Conservation (phyloP, 2,888 invertebrate species). For the Brachyptera putata region DNA sequence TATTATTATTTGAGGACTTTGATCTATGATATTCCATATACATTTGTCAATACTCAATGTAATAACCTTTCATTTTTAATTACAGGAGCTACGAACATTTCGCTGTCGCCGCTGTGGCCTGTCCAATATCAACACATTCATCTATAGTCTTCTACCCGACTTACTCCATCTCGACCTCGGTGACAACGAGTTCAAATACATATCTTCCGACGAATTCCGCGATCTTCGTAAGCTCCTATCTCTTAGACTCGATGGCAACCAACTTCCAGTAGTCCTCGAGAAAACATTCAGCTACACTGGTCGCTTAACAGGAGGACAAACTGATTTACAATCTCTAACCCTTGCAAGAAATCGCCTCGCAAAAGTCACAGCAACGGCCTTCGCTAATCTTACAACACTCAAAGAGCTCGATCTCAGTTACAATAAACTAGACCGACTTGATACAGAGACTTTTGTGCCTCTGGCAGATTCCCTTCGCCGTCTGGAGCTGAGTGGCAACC, state of each 20-base stretch:
- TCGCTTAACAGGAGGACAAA: slow-evolving; percentile 35
- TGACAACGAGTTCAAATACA: slow-evolving; percentile 70
- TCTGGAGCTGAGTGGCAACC: slow-evolving; percentile 68
- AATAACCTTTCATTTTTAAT: background rate
- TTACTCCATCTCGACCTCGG: slow-evolving; percentile 71
- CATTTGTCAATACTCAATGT: too few relatives aligned
- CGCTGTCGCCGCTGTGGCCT: slow-evolving; percentile 69
- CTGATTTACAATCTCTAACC: slow-evolving; percentile 52
- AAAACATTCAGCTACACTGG: slow-evolving; percentile 59
- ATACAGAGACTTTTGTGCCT: slow-evolving; percentile 57
- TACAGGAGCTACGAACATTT: slow-evolving; percentile 61
- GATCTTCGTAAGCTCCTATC: slow-evolving; percentile 62
- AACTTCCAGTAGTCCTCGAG: slow-evolving; percentile 69
- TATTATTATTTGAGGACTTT: too few relatives aligned
- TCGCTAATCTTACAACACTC: slow-evolving; percentile 65
- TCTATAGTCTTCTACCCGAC: slow-evolving; percentile 70
- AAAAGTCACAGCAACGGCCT: slow-evolving; percentile 67
- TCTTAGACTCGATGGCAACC: slow-evolving; percentile 69
- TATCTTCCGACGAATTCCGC: slow-evolving; percentile 66
- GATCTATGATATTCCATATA: too few relatives aligned
- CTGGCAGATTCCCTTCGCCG: slow-evolving; percentile 58
- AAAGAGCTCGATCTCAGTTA: slow-evolving; percentile 68
- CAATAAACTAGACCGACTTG: slow-evolving; percentile 67
- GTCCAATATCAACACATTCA: slow-evolving; percentile 69
- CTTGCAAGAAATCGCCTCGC: slow-evolving; percentile 70